Evolutionary conservation across 2,797 vertebrate species (phyloP).

Genomic region (Loriculus beryllinus): DNA sequence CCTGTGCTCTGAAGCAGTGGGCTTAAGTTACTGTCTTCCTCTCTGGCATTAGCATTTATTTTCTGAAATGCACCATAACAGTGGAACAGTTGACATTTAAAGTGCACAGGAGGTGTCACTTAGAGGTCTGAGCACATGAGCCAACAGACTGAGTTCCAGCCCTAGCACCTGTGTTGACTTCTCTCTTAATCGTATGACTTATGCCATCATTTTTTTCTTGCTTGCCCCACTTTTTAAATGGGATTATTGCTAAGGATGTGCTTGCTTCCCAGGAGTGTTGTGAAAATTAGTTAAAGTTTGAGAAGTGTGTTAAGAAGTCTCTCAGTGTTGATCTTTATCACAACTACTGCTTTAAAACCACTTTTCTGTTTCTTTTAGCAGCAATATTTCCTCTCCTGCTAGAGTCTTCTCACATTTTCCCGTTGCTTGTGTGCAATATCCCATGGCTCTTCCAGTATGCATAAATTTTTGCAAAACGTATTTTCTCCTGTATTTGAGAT

Average conservation of each 20-base stretch:
- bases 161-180: rapidly evolving
- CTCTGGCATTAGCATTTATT: background rate
- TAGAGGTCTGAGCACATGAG: background rate
- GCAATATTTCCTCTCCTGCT: background rate
- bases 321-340: background rate
- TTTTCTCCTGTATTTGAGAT: background rate
- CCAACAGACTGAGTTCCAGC: background rate
- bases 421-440: background rate
- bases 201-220: background rate
- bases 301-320: background rate
- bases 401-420: background rate
- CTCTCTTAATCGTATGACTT: background rate
- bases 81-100: background rate
- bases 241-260: background rate
- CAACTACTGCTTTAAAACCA: background rate
- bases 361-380: background rate
- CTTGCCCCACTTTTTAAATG: background rate
- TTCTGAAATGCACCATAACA: background rate
- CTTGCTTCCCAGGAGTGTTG: background rate
- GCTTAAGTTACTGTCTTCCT: background rate
- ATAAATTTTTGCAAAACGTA: background rate
- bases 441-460: background rate
- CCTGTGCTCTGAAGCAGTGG: background rate
- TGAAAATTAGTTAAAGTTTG: background rate
- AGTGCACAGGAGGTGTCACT: background rate